Evolutionary conservation across 2,888 invertebrate genomes (phyloP).

Genomic region (Hesperia comma): DNA sequence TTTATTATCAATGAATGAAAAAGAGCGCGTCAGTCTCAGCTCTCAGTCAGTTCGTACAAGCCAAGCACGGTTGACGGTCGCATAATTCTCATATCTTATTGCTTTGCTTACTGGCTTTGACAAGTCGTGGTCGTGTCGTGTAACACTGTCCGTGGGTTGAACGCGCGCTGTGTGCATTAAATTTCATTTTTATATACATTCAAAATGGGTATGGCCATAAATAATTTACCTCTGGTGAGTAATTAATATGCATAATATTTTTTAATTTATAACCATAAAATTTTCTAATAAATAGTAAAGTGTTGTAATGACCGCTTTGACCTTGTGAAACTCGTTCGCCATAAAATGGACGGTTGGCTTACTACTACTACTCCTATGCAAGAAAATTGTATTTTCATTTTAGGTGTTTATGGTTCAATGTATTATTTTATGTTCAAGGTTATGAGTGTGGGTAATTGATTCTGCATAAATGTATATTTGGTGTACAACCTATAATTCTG

Average conservation of each 20-base stretch:
- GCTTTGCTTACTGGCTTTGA: constrained; percentile 59
- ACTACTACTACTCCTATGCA: constrained; percentile 54
- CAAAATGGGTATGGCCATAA: constrained; percentile 76
- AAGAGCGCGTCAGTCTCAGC: constrained; percentile 64
- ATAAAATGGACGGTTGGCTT: constrained; percentile 69
- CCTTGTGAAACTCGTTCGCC: constrained; percentile 82
- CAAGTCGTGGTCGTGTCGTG: constrained; percentile 64
- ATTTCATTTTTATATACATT: constrained; percentile 49
- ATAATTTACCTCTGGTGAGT: constrained; percentile 77
- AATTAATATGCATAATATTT: constrained; percentile 36
- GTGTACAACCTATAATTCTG: not conserved
- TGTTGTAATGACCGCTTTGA: constrained; percentile 83
- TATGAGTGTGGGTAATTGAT: constrained; percentile 6
- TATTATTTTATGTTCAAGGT: constrained; percentile 28
- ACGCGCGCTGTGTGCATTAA: constrained; percentile 55
- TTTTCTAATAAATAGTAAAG: constrained; percentile 50
- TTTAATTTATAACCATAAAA: constrained; percentile 45
- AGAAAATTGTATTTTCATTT: constrained; percentile 54
- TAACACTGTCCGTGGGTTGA: constrained; percentile 45
- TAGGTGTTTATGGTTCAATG: constrained; percentile 20
- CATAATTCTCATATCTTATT: constrained; percentile 67
- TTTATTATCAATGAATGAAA: constrained; percentile 77
- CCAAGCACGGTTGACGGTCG: constrained; percentile 58
- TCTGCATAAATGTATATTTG: constrained; percentile 3
- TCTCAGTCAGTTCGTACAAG: constrained; percentile 44